Percentiles rank a stretch among this genome's conserved stretches.
phyloP scores from a whole-genome alignment of 1,140 invertebrate species.

The Drosophila funebris region DNA sequence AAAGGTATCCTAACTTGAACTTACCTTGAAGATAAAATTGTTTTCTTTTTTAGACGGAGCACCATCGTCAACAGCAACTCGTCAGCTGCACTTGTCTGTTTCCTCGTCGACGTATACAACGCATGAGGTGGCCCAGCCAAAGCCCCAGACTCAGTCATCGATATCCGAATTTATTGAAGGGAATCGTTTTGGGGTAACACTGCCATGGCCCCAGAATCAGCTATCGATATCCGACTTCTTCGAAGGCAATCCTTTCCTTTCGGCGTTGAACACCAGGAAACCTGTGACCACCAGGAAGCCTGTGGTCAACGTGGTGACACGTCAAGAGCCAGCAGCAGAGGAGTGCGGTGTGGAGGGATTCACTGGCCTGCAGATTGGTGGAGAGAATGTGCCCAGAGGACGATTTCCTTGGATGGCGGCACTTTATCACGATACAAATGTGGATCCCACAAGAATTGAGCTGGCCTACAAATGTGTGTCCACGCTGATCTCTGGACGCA shows the following conservation, averaged over 20 bases:
- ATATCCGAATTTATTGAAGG: too few species aligned
- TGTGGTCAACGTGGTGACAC: neutral
- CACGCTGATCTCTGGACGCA: constrained; percentile 53
- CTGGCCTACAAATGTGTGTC: constrained; percentile 59
- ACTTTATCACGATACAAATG: constrained; percentile 84
- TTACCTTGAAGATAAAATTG: too few species aligned
- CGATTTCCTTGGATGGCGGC: constrained; percentile 89
- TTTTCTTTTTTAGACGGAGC: constrained; percentile 27
- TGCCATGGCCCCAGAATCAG: neutral
- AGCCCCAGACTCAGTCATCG: neutral
- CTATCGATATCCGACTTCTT: neutral
- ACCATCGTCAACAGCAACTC: constrained; percentile 47
- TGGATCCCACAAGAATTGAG: constrained; percentile 25
- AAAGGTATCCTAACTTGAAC: too few species aligned
- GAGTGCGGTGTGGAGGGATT: constrained; percentile 61
- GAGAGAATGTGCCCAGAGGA: constrained; percentile 85
- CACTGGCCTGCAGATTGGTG: constrained; percentile 84
- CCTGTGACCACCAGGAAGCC: neutral
- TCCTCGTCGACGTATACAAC: neutral
- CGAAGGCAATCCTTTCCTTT: constrained; percentile 45
- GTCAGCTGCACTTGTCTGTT: constrained; percentile 30
- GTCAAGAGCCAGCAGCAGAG: neutral
- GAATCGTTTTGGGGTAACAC: constrained; percentile 36
- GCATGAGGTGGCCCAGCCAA: neutral
- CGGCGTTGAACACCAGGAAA: neutral